phyloP scores from a whole-genome alignment of 2,888 invertebrate genomes.

The Apantesis nais region DNA sequence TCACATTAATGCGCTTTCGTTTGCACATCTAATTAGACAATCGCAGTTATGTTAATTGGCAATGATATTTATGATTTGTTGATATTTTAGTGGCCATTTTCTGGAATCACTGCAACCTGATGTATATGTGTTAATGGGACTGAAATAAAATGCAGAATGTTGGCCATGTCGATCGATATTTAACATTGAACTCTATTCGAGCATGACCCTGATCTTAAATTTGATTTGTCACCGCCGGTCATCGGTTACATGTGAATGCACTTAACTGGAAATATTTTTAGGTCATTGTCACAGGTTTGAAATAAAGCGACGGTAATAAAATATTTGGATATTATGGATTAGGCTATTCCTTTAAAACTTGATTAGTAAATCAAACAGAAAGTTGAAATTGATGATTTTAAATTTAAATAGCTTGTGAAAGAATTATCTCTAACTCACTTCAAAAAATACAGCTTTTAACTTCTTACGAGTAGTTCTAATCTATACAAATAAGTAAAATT shows the following conservation, averaged over 20 bases:
- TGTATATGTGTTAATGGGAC: not conserved
- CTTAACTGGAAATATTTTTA: slow-evolving; percentile 23
- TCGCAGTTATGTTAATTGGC: not conserved
- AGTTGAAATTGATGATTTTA: too few species aligned
- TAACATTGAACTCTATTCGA: not conserved
- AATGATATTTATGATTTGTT: not conserved
- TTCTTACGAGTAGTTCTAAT: too few species aligned
- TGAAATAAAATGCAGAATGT: not conserved
- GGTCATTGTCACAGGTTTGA: slow-evolving; percentile 10
- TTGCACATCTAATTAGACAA: not conserved
- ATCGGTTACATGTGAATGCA: slow-evolving; percentile 19
- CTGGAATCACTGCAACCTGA: not conserved
- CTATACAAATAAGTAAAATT: too few species aligned
- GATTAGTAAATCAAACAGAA: too few species aligned
- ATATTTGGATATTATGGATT: too few species aligned
- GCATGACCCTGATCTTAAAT: slow-evolving; percentile 21
- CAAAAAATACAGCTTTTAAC: too few species aligned
- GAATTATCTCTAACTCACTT: too few species aligned
- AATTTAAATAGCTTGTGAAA: too few species aligned
- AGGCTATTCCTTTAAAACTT: too few species aligned
- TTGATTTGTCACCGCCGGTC: slow-evolving; percentile 6
- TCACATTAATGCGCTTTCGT: not conserved
- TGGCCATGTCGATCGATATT: not conserved
- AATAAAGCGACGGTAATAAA: not conserved
- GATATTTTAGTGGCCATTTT: not conserved